Conservation (phyloP, 2,888 invertebrate genomes). For the Apotomis turbidana region DNA sequence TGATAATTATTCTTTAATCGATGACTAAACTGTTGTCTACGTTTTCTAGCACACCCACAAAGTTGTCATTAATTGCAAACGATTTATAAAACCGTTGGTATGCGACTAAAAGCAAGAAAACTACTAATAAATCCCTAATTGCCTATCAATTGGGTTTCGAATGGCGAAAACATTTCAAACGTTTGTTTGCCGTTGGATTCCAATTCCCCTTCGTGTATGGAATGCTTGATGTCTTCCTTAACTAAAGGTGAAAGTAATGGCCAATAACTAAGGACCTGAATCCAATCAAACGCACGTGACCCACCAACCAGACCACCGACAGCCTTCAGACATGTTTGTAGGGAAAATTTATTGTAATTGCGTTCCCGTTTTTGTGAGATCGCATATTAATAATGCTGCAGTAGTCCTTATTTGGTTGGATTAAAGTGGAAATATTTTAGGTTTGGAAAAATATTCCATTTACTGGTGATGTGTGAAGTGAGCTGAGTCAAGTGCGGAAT, state of each 20-base stretch:
- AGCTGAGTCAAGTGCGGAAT: too few relatives aligned
- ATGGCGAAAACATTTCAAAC: conserved; percentile 59
- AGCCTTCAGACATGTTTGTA: conserved; percentile 3
- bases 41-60: too few relatives aligned
- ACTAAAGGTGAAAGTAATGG: conserved; percentile 68
- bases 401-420: conserved; percentile 14
- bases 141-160: conserved; percentile 48
- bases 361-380: conserved; percentile 18
- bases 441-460: not conserved
- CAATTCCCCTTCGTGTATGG: conserved; percentile 57
- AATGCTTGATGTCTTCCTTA: conserved; percentile 57
- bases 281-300: conserved; percentile 50
- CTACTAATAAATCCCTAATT: conserved; percentile 23
- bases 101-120: conserved; percentile 36
- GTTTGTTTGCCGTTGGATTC: conserved; percentile 56
- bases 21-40: too few relatives aligned
- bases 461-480: conserved; percentile 1
- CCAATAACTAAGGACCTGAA: conserved; percentile 53
- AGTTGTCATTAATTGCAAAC: too few relatives aligned
- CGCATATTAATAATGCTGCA: conserved; percentile 12
- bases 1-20: too few relatives aligned
- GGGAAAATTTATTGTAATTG: conserved; percentile 25
- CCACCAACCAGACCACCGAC: conserved; percentile 1
- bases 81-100: not conserved
- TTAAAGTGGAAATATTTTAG: conserved; percentile 1